Percentiles rank a stretch among this genome's conserved stretches.
These are phyloP conservation scores for Chromobotia macracanthus DNA, from an alignment of 2,797 vertebrate species.

Conservation along the genomic window DNA sequence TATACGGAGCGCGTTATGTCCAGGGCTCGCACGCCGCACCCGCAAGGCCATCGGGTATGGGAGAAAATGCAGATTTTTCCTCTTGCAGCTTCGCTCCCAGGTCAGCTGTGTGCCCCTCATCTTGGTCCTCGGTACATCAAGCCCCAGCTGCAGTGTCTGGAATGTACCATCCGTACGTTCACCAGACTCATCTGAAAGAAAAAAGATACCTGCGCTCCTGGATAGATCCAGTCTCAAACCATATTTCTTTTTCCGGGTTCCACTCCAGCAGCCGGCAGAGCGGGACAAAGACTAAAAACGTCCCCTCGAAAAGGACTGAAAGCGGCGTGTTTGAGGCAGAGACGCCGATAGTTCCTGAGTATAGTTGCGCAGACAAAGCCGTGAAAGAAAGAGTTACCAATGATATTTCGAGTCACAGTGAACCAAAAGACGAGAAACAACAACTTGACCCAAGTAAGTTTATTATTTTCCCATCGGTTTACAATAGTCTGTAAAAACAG, in stretches of 20 bases:
- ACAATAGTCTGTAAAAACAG: conserved; percentile 90
- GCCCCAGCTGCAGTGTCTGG: conserved; percentile 86
- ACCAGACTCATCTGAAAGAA: conserved; percentile 88
- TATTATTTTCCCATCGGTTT: conserved; percentile 93
- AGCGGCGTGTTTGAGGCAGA: conserved; percentile 80
- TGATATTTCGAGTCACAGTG: conserved; percentile 86
- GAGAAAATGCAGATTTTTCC: conserved; percentile 88
- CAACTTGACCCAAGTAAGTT: conserved; percentile 99
- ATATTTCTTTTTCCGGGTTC: conserved; percentile 83
- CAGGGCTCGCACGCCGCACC: conserved; percentile 85
- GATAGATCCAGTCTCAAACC: conserved; percentile 90
- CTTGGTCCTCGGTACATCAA: conserved; percentile 90
- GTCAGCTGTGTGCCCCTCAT: conserved; percentile 88
- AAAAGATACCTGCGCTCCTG: conserved; percentile 93
- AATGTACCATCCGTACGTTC: conserved; percentile 93
- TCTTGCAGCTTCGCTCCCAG: conserved; percentile 97
- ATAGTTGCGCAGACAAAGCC: conserved; percentile 76
- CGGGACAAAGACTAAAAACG: conserved; percentile 87
- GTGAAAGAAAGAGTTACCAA: conserved; percentile 82
- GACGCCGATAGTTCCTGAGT: conserved; percentile 80
- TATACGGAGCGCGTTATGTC: conserved; percentile 88
- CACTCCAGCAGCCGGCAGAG: conserved; percentile 83
- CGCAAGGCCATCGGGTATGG: conserved; percentile 91
- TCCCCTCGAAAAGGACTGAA: conserved; percentile 80
- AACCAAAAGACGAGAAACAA: conserved; percentile 91